Evolutionary conservation across 2,888 invertebrate species (phyloP), one percentile per base, ranked within the genome.

Genomic region (Parasteatoda lunata): DNA sequence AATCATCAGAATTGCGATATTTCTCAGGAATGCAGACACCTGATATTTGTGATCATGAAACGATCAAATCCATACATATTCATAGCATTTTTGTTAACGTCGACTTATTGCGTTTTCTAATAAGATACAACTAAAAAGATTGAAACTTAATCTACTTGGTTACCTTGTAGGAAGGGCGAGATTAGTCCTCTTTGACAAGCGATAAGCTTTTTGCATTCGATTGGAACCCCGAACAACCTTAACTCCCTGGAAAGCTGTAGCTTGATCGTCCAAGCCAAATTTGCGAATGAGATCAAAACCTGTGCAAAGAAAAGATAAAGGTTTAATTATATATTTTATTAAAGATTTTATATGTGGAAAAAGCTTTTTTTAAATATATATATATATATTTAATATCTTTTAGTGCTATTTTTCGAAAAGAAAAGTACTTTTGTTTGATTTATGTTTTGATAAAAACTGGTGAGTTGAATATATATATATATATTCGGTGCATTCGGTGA

Each of bases 211-310:
- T 92, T 97, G 97, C 91, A 96, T 92, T 5, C 94, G 93, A 91
- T 95, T 95, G 0, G 96, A 96, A 0, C 97, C 97, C 82, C 94
- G 93, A 4, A 96, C 95, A 91, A 94, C 92, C 8, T 94, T 94
- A 0, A 97, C 94, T 0, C 95, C 95, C 4, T 94, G 94, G 69
- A 94, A 93, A 87, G 93, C 93, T 0, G 94, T 92, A 84, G 94
- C 93, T 75, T 93, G 91, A 77, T 89, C 90, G 81, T 92, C 91
- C 89, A 91, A 90, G 30, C 94, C 94, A 92, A 95, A 96, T 89
- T 95, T 95, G 9, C 95, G 94, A 88, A 97, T 96, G 86, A 97
- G 94, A 91, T 97, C 97, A 90, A 95, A 95, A 0, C 95, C 95
- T 90, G 89, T 52, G 86, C 89, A 51, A 85, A 48, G 48, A 45